These are phyloP conservation scores for Cephus runcator DNA, from an alignment of 2,888 invertebrate genomes.

Conservation along the genomic window DNA sequence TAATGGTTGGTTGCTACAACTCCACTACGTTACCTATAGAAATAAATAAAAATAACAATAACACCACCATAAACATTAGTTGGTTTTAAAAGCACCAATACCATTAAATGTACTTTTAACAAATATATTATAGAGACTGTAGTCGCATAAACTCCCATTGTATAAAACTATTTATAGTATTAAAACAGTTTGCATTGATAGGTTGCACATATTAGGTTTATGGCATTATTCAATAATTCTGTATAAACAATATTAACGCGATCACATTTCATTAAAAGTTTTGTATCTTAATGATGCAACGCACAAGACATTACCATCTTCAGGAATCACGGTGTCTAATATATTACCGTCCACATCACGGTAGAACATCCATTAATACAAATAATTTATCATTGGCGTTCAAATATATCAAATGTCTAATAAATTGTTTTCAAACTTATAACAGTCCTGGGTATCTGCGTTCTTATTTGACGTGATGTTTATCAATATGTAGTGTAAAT, in stretches of 20 bases:
- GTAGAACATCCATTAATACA: neutral
- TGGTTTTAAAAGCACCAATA: slow-evolving; percentile 43
- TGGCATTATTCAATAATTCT: slow-evolving; percentile 48
- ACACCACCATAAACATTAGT: slow-evolving; percentile 26
- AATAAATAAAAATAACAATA: slow-evolving; percentile 19
- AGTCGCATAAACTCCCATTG: slow-evolving; percentile 19
- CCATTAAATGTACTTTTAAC: slow-evolving; percentile 38
- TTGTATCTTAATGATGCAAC: neutral
- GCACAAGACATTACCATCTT: neutral
- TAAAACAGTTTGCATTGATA: slow-evolving; percentile 64
- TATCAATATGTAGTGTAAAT: neutral
- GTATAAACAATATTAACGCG: slow-evolving; percentile 29
- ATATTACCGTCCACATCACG: neutral
- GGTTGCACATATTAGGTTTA: slow-evolving; percentile 57
- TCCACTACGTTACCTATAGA: neutral
- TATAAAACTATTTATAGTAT: slow-evolving; percentile 53
- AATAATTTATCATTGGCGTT: neutral
- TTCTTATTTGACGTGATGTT: neutral
- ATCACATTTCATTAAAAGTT: slow-evolving; percentile 25
- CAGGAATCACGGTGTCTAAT: neutral
- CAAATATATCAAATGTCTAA: neutral
- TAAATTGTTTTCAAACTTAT: neutral
- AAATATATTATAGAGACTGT: slow-evolving; percentile 24
- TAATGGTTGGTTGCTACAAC: neutral
- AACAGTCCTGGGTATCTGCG: neutral